Evolutionary conservation across 2,888 invertebrate species (phyloP).

Genomic region (Sisyra terminalis): DNA sequence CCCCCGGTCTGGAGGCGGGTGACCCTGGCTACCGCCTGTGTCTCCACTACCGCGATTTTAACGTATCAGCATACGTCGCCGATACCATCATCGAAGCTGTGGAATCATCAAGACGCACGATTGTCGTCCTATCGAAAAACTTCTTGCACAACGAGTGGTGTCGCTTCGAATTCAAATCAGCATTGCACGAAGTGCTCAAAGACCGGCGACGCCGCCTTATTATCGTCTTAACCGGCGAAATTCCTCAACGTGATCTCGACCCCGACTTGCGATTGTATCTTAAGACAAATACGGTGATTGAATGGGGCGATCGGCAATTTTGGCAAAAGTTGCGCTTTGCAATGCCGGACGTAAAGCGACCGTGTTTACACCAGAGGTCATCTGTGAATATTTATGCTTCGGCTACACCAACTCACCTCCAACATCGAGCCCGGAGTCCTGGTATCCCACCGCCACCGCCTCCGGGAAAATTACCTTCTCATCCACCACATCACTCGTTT

Average conservation of each 20-base stretch:
- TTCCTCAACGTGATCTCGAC: conserved; percentile 78
- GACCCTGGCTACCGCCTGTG: conserved; percentile 75
- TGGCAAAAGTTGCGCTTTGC: conserved; percentile 92
- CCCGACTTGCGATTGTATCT: conserved; percentile 79
- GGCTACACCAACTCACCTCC: conserved; percentile 26
- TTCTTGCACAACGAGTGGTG: conserved; percentile 94
- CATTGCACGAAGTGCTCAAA: conserved; percentile 78
- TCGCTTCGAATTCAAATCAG: conserved; percentile 86
- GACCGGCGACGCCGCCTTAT: conserved; percentile 74
- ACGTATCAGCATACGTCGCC: conserved; percentile 72
- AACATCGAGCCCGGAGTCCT: conserved; percentile 39
- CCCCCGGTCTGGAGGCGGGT: conserved; percentile 69
- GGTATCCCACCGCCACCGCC: conserved; percentile 39
- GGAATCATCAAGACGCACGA: conserved; percentile 75
- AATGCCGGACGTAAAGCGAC: conserved; percentile 62
- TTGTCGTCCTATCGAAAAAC: conserved; percentile 80
- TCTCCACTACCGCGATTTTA: conserved; percentile 82
- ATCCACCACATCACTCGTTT: conserved; percentile 31
- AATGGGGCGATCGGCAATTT: conserved; percentile 89
- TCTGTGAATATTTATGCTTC: conserved; percentile 59
- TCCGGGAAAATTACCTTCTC: conserved; percentile 33
- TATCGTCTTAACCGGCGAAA: conserved; percentile 77
- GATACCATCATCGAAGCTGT: conserved; percentile 89
- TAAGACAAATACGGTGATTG: conserved; percentile 79
- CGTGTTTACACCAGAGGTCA: conserved; percentile 44